phyloP scores from a whole-genome alignment of 2,113 vertebrate species.

The Polyodon spathula region DNA sequence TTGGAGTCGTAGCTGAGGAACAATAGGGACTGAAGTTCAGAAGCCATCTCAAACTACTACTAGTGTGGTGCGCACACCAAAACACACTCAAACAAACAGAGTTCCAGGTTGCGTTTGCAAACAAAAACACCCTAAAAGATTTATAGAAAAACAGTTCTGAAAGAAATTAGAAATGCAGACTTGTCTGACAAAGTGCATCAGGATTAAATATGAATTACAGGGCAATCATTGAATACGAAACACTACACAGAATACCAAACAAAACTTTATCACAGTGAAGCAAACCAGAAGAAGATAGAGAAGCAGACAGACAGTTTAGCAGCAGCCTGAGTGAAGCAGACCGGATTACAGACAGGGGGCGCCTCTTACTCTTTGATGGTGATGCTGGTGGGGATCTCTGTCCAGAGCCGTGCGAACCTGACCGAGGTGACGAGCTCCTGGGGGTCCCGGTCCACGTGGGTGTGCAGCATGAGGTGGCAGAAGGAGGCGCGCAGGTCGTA shows the following conservation, averaged over 20 bases:
- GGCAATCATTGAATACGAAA: too few species aligned
- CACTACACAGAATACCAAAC: too few species aligned
- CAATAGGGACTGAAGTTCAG: background rate
- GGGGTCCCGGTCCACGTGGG: slow-evolving; percentile 91
- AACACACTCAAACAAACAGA: background rate
- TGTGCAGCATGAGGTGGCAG: slow-evolving; percentile 94
- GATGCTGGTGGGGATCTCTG: slow-evolving; percentile 87
- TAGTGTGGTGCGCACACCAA: background rate
- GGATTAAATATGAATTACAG: too few species aligned
- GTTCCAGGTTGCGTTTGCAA: too few species aligned
- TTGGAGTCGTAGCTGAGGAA: slow-evolving; percentile 85
- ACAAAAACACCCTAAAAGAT: too few species aligned
- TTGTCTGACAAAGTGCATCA: too few species aligned
- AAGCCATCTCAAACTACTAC: background rate
- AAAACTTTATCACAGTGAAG: too few species aligned
- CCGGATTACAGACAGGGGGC: background rate
- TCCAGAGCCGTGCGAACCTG: slow-evolving; percentile 94
- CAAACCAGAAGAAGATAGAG: too few species aligned
- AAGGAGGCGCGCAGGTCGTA: slow-evolving; percentile 92
- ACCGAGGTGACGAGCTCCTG: slow-evolving; percentile 92
- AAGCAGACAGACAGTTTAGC: background rate
- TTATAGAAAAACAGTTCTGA: too few species aligned
- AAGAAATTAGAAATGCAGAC: too few species aligned
- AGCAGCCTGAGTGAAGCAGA: slow-evolving; percentile 1
- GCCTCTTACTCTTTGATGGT: slow-evolving; percentile 87